Evolutionary conservation across 1,140 invertebrate species (phyloP), one percentile per base, ranked within the genome.

Genomic region (Tyrophagus putrescentiae): DNA sequence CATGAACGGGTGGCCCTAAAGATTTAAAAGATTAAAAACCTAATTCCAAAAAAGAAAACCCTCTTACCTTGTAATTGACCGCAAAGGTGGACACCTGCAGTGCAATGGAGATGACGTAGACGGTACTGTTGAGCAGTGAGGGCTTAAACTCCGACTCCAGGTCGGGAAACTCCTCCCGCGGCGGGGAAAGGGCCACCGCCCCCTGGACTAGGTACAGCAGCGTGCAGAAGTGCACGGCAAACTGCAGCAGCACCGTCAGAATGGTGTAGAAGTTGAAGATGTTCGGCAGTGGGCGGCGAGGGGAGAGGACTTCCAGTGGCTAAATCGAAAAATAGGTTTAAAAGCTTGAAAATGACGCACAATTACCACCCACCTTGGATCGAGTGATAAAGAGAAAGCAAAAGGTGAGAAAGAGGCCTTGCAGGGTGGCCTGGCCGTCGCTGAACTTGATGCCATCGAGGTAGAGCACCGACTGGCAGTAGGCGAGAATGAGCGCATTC

Each of bases 221-320:
- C 68, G 87, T 85, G 2, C 79, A 69, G 75, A 99, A 98, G 72
- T 99, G 96, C 9, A 98, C 84, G 41, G 82, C 78, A 75, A 99
- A 99, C 75, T 99, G 96, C 5, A 85, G 72, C 11, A 96, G 73
- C 27, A 99, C 95, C 11, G 96, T 98, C 53, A 91, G 74, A 58
- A 99, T 82, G 0, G 95, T 98, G 71, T 99, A 99, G 7, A 90
- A 70, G 76, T 99, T 99, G 72, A 99, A 98, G 64, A 99, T 99
- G 72, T 98, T 98, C 45, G 96, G 90, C 65, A 98, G 76, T 23
- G 96, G 96, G 50, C 94, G 79, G 70, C 95, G 82, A 70, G 85
- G 87, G 0, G 94, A 98, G 32, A 99, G 73, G 0, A 81, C 82
- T 73, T 91, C 93, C 54, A 98, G 70, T 0, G 96, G 96, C 84